Base-by-base conservation (phyloP, 2,888 invertebrate genomes). In the Melolontha melolontha region DNA sequence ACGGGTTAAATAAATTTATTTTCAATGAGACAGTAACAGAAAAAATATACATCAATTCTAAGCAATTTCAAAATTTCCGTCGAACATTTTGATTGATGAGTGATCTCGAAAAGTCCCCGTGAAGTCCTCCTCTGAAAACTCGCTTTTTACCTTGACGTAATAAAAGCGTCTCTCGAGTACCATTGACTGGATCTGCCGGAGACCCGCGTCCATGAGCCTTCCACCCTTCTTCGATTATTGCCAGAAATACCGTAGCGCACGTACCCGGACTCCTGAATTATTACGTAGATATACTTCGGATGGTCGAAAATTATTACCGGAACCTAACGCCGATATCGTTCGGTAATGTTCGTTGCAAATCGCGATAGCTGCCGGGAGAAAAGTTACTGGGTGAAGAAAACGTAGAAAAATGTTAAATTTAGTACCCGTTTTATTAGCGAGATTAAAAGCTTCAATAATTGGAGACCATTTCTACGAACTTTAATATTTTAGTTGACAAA, bases 91-190 rank as follows among this genome's bases (percentile, higher is more conserved):
- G 34, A 51, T 29, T 51, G 51, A 22, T 12, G 52, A 16, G 34
- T 16, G 29, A 52, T 39, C 52, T 34, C 34, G 34, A 34, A 34
- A 34, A 34, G 34, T 52, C 29, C n/a, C 11, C 29, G 16, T 8
- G 2, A 10, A 17, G 55, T 22, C 55, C 17, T 55, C 41, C 41
- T 8, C 55, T 10, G 42, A 22, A 55, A 55, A 42, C 41, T 8
- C 22, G 40, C 41, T 22, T 55, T 41, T 55, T 55, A 55, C 41
- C 34, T 27, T 27, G n/a, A 55, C 41, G 55, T 41, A 55, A 55
- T 55, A 55, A 55, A 55, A 55, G 55, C 41, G 55, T 22, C 55
- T 41, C 55, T 22, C 41, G 55, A 55, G 55, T 55, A 55, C 55
- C 22, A 55, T 55, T 55, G 55, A 22, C 40, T 41, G 22, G 22